phyloP scores from a whole-genome alignment of 2,797 vertebrate genomes.

The Saxicola maurus region DNA sequence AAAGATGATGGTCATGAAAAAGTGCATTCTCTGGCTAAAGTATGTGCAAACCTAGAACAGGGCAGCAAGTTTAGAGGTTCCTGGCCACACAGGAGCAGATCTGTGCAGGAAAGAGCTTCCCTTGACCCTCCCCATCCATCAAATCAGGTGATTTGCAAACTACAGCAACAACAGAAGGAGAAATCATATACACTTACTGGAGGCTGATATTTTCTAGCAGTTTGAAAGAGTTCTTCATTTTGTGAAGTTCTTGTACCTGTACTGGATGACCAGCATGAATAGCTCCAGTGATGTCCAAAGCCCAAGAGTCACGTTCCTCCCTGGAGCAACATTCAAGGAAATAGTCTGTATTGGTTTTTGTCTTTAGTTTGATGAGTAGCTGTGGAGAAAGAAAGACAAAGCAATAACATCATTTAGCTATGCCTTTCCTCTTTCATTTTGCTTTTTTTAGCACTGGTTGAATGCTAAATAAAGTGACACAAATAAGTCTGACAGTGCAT shows the following conservation, averaged over 20 bases:
- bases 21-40: not conserved
- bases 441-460: not conserved
- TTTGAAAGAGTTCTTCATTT: constrained; percentile 75
- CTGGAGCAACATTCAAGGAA: constrained; percentile 90
- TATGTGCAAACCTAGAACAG: not conserved
- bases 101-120: not conserved
- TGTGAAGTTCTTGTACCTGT: constrained; percentile 69
- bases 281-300: constrained; percentile 80
- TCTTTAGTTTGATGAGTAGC: constrained; percentile 87
- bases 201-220: constrained; percentile 81
- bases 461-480: not conserved
- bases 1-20: not conserved
- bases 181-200: constrained; percentile 72
- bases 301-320: constrained; percentile 91
- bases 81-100: not conserved
- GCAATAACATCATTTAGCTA: not conserved
- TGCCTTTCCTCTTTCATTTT: not conserved
- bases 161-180: not conserved
- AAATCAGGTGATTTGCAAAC: not conserved
- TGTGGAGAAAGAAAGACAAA: constrained; percentile 57
- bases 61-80: not conserved
- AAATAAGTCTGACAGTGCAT: not conserved
- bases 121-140: not conserved
- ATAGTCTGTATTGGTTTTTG: constrained; percentile 80
- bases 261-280: constrained; percentile 73